These are phyloP conservation scores for Actinernus sp. DNA, from an alignment of 92 coral and sea anemone species.

Conservation along the genomic window DNA sequence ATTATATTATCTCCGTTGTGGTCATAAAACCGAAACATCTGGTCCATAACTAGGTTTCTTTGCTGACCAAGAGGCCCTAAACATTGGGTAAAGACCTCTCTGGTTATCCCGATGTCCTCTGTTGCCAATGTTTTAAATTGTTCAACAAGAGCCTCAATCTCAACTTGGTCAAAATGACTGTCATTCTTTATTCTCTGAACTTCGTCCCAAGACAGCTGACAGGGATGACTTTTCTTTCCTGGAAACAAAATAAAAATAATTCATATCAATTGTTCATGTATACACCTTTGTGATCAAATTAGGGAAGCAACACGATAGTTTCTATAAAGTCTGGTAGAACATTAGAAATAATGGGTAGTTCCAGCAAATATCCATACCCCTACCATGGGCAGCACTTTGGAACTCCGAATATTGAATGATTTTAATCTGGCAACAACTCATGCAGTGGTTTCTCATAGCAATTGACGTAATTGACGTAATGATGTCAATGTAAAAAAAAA, in stretches of 20 bases:
- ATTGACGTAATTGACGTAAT: too few species aligned
- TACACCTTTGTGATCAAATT: too few species aligned
- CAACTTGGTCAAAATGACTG: constrained; percentile 91
- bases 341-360: too few species aligned
- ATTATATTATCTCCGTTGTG: constrained; percentile 82
- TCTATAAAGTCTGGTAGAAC: too few species aligned
- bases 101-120: constrained; percentile 82
- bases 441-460: too few species aligned
- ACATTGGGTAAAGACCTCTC: constrained; percentile 96
- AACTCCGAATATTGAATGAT: too few species aligned
- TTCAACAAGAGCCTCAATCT: constrained; percentile 90
- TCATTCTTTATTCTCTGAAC: constrained; percentile 66
- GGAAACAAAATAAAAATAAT: constrained; percentile 3
- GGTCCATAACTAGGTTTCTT: constrained; percentile 95
- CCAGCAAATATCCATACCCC: too few species aligned
- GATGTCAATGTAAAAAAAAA: too few species aligned
- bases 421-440: too few species aligned
- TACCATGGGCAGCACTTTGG: too few species aligned
- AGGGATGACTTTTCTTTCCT: constrained; percentile 89
- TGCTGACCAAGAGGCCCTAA: constrained; percentile 94
- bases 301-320: too few species aligned
- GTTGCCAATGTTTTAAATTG: constrained; percentile 96
- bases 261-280: too few species aligned
- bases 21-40: constrained; percentile 97
- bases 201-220: constrained; percentile 82